Evolutionary conservation across 1,140 invertebrate genomes (phyloP), one percentile per base, ranked within the genome.

Genomic region (Lamellibrachia luymesi): DNA sequence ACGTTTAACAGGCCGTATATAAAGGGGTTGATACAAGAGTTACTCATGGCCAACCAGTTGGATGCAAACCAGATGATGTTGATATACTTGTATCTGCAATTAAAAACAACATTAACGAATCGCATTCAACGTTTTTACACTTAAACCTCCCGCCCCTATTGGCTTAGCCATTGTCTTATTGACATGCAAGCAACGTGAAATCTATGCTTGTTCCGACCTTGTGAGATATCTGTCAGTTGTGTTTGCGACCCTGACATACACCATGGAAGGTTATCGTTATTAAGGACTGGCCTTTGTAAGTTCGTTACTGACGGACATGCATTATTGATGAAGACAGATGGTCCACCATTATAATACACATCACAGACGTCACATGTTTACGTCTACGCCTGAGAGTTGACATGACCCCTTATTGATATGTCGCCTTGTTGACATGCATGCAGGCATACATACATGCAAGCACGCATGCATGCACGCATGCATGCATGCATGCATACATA

Each of bases 1-100:
- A 98, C 98, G 95, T 98, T 98, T 94, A 98, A 98, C 94, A 98
- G 98, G 22, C 98, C 98, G 95, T 98, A 98, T 94, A 98, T 98
- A 95, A 98, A 98, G 0, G 98, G 98, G 96, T 98, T 98, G 95
- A 98, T 98, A 94, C 98, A 98, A 91, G 98, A 98, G 95, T 98
- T 98, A 94, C 97, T 98, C 98, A 98, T 98, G 1, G 98, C 98
- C 93, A 98, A 95, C 98, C 98, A 98, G 95, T 98, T 98, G 95
- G 97, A 98, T 95, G 97, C 98, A 95, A 98, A 98, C 96, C 96
- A 96, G 38, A 96, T 95, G 90, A 96, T 95, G 94, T 96, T 96
- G 92, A 96, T 96, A 93, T 96, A 95, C 64, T 95, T 94, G 94
- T 95, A 96, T 10, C 96, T 96, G 94, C 90, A 94, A 95, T 51